A percentile compares a stretch with the other conserved stretches of the same genome.
Conservation (phyloP, 2,888 invertebrate genomes). For the Sussaba pulchella region DNA sequence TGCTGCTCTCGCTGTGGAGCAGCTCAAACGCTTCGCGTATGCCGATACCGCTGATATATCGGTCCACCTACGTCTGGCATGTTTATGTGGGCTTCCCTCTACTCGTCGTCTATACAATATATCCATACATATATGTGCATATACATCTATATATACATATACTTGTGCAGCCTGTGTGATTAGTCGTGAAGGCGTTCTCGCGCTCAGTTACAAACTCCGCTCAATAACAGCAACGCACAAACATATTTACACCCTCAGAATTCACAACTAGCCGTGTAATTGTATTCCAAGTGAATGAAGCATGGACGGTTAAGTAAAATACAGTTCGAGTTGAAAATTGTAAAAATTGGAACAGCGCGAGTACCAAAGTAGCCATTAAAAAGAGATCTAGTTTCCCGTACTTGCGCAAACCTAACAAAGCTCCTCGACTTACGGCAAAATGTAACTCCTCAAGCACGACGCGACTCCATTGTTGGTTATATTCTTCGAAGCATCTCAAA, state of each 20-base stretch:
- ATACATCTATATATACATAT: constrained; percentile 4
- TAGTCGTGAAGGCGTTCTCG: constrained; percentile 45
- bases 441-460: neutral
- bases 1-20: constrained; percentile 47
- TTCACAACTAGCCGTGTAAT: neutral
- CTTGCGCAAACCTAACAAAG: neutral
- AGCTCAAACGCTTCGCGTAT: constrained; percentile 61
- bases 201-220: constrained; percentile 21
- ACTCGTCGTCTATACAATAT: neutral
- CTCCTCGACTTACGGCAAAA: neutral
- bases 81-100: constrained; percentile 59
- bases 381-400: neutral
- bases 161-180: constrained; percentile 36
- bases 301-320: neutral
- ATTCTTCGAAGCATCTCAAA: neutral
- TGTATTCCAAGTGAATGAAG: neutral
- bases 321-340: neutral
- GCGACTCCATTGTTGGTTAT: neutral
- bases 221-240: constrained; percentile 7
- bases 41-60: constrained; percentile 68
- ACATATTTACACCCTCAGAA: neutral
- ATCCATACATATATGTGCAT: neutral
- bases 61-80: constrained; percentile 65
- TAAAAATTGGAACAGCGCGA: too few relatives aligned
- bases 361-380: neutral